A percentile compares a stretch with the other conserved stretches of the same genome.
Evolutionary conservation across 2,888 invertebrate genomes (phyloP).

Genomic region (Mantis religiosa): DNA sequence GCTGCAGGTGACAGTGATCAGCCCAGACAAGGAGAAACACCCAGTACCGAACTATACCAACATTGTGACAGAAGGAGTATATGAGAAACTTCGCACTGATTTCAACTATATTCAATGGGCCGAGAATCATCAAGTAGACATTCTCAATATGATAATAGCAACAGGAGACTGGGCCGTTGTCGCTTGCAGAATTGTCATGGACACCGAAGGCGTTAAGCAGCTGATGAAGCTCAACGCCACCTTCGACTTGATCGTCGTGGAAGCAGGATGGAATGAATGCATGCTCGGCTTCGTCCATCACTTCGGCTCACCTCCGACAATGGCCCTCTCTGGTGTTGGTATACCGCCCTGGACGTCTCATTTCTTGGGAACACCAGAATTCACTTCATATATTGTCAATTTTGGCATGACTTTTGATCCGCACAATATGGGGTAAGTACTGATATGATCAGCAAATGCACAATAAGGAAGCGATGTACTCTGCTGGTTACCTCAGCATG

Average conservation of each 20-base stretch:
- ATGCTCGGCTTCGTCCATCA: slow-evolving; percentile 36
- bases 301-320: slow-evolving; percentile 37
- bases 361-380: slow-evolving; percentile 36
- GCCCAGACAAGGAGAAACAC: slow-evolving; percentile 14
- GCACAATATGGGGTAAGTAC: neutral
- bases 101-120: slow-evolving; percentile 31
- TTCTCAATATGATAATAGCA: neutral
- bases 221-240: neutral
- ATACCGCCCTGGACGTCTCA: slow-evolving; percentile 32
- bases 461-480: too few species aligned
- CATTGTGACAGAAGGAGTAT: slow-evolving; percentile 13
- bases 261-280: slow-evolving; percentile 10
- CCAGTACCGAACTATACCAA: slow-evolving; percentile 2
- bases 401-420: slow-evolving; percentile 31
- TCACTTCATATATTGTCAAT: slow-evolving; percentile 36
- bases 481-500: too few species aligned
- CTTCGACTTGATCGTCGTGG: slow-evolving; percentile 23
- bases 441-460: too few species aligned
- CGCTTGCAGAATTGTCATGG: neutral
- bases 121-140: slow-evolving; percentile 3
- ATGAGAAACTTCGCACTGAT: neutral
- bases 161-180: neutral
- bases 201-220: neutral
- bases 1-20: slow-evolving; percentile 24
- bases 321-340: slow-evolving; percentile 35